Conservation (phyloP, 2,797 vertebrate genomes). For the Phataginus tetradactyla region DNA sequence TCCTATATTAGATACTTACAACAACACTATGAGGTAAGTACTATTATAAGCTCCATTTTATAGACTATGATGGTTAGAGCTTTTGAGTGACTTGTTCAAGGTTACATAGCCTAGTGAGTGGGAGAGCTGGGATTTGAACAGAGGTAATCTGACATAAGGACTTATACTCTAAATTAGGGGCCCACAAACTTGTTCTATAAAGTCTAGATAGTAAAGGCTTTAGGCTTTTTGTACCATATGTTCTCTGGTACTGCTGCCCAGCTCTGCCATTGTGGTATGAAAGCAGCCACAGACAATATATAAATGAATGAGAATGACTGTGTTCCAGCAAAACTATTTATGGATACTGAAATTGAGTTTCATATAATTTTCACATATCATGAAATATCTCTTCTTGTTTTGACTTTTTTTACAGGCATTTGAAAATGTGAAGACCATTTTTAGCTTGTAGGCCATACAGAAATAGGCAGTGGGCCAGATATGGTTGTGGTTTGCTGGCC, state of each 20-base stretch:
- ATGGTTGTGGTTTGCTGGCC: not conserved
- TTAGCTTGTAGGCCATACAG: not conserved
- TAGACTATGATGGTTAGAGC: not conserved
- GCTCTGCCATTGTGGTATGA: not conserved
- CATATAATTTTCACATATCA: slow-evolving; percentile 14
- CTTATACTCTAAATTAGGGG: not conserved
- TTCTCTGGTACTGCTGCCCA: not conserved
- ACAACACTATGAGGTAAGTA: not conserved
- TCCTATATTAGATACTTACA: not conserved
- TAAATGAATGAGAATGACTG: slow-evolving; percentile 27
- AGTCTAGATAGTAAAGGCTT: slow-evolving; percentile 24
- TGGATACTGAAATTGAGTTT: slow-evolving; percentile 10
- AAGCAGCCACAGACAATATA: slow-evolving; percentile 18
- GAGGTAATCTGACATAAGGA: not conserved
- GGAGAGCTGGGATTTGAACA: slow-evolving; percentile 9
- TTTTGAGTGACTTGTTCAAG: slow-evolving; percentile 19
- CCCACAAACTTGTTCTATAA: not conserved
- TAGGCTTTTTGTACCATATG: not conserved
- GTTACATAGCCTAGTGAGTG: not conserved
- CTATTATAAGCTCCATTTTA: not conserved
- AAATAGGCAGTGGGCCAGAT: not conserved
- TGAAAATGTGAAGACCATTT: slow-evolving; percentile 47
- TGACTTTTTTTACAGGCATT: slow-evolving; percentile 4
- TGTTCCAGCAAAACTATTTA: slow-evolving; percentile 52
- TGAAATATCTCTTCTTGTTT: slow-evolving; percentile 20